These are phyloP conservation scores for Holotrichia oblita DNA, from an alignment of 1,140 invertebrate species.

Conservation along the genomic window DNA sequence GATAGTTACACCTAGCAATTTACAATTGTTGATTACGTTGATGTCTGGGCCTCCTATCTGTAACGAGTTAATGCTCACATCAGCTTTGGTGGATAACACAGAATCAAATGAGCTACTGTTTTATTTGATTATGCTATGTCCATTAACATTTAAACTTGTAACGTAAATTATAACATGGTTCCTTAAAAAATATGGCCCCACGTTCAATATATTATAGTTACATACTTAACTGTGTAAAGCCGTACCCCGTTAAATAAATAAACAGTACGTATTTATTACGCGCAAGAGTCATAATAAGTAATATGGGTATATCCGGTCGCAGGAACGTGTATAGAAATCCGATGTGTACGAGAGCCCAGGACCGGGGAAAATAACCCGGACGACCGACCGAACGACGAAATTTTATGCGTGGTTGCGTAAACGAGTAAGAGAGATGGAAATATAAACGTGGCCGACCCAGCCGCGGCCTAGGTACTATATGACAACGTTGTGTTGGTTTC, in stretches of 20 bases:
- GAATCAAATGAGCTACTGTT: too few relatives aligned
- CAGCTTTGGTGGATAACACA: too few relatives aligned
- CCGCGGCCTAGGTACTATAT: not conserved
- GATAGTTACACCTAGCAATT: too few relatives aligned
- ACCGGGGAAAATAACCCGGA: not conserved
- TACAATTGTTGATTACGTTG: too few relatives aligned
- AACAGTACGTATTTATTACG: conserved; percentile 24
- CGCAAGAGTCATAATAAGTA: conserved; percentile 29
- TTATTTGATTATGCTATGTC: too few relatives aligned
- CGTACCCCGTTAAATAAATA: not conserved
- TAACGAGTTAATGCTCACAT: too few relatives aligned
- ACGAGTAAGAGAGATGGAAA: not conserved
- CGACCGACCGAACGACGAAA: conserved; percentile 13
- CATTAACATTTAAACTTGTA: too few relatives aligned
- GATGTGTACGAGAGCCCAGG: not conserved
- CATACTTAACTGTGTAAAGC: not conserved
- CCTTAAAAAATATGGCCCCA: not conserved
- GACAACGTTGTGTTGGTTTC: not conserved
- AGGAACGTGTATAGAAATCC: conserved; percentile 25
- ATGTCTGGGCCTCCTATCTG: too few relatives aligned
- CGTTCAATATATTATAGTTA: not conserved
- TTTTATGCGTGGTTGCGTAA: conserved; percentile 35
- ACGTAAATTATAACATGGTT: too few relatives aligned
- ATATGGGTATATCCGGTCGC: conserved; percentile 30
- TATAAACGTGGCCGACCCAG: not conserved